phyloP scores from a whole-genome alignment of 2,113 vertebrate species.

The Grus americana region DNA sequence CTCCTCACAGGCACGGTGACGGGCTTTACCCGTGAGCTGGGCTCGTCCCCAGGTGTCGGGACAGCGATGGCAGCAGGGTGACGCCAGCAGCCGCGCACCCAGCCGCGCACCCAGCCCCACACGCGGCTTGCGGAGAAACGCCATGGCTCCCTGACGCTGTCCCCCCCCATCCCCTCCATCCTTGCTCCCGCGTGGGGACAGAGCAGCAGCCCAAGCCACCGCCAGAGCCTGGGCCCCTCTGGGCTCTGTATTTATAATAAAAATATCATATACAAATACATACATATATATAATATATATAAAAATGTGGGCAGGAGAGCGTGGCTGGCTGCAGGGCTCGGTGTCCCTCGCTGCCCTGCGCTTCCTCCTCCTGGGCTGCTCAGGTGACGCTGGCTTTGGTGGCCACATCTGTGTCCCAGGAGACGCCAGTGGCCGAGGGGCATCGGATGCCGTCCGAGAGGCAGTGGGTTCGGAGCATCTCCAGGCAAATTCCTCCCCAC shows the following conservation, averaged over 20 bases:
- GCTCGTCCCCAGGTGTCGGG: not conserved
- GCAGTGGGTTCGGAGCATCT: not conserved
- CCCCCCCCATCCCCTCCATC: not conserved
- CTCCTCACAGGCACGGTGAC: not conserved
- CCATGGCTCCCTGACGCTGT: fast-evolving
- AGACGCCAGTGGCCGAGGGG: fast-evolving
- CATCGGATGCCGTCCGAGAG: not conserved
- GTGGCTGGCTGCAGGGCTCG: not conserved
- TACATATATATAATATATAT: slow-evolving; percentile 18
- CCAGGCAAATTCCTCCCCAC: not conserved
- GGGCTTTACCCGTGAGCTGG: not conserved
- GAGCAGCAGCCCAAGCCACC: not conserved
- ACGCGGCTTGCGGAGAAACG: fast-evolving
- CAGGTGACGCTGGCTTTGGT: not conserved
- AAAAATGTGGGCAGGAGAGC: not conserved
- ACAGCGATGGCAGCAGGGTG: not conserved
- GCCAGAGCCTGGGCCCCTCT: not conserved
- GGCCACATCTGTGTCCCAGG: not conserved
- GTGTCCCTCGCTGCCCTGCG: not conserved
- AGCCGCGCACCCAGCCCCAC: no score
- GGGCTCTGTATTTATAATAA: slow-evolving; percentile 30
- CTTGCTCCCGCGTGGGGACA: fast-evolving
- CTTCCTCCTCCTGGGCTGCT: not conserved
- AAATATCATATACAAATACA: slow-evolving; percentile 42
- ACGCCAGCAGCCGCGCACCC: not conserved